These are phyloP conservation scores for Heliconius congener DNA, from an alignment of 1,140 invertebrate species.

Conservation along the genomic window DNA sequence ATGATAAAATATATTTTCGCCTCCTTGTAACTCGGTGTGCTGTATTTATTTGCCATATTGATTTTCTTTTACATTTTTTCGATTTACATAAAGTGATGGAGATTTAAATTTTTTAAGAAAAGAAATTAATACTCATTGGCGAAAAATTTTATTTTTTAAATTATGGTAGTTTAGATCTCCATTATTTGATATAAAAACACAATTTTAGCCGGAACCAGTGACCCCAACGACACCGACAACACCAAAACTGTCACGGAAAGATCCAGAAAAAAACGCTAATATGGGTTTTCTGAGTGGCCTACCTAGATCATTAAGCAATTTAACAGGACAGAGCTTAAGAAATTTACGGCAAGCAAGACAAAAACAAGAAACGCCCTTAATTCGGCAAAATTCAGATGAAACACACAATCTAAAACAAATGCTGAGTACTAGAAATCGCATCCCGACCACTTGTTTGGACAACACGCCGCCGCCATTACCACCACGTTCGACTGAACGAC, in stretches of 20 bases:
- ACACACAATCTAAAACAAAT: slow-evolving; percentile 28
- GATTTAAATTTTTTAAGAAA: slow-evolving; percentile 7
- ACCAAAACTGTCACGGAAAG: slow-evolving; percentile 47
- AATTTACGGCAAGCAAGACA: slow-evolving; percentile 59
- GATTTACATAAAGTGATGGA: slow-evolving; percentile 7
- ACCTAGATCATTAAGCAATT: slow-evolving; percentile 82
- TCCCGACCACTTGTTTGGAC: slow-evolving; percentile 74
- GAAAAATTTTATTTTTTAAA: not conserved
- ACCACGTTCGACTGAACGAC: slow-evolving; percentile 65
- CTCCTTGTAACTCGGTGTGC: slow-evolving; percentile 13
- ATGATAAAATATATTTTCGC: slow-evolving; percentile 4
- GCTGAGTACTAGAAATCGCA: slow-evolving; percentile 16
- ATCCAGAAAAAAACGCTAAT: slow-evolving; percentile 37
- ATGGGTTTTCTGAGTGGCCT: slow-evolving; percentile 79
- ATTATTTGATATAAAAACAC: slow-evolving; percentile 7
- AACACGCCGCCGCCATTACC: slow-evolving; percentile 80
- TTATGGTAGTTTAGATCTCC: not conserved
- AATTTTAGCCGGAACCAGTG: slow-evolving; percentile 45
- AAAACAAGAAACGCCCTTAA: slow-evolving; percentile 50
- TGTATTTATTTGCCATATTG: slow-evolving; percentile 15
- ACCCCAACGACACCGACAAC: slow-evolving; percentile 42
- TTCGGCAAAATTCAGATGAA: slow-evolving; percentile 63
- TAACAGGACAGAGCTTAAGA: slow-evolving; percentile 74
- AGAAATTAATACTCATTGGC: not conserved
- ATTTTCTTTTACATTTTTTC: not conserved